Percentiles rank a stretch among this genome's conserved stretches.
phyloP scores from a whole-genome alignment of 2,888 invertebrate species.

The Ptychoptera albimana region DNA sequence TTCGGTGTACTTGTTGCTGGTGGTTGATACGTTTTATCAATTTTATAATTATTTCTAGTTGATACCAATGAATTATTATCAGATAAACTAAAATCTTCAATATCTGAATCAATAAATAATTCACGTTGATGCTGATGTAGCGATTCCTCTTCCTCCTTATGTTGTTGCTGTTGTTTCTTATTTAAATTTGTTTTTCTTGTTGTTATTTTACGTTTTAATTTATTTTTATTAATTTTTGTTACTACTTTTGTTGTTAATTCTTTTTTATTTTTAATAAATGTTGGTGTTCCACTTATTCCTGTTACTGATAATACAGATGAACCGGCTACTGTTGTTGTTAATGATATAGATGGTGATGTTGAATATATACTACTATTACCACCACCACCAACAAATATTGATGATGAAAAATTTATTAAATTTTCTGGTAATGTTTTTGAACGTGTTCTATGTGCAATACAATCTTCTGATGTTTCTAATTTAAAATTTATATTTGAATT shows the following conservation, averaged over 20 bases:
- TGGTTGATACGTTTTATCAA: no score
- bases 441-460: conserved; percentile 27
- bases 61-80: no score
- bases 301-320: neutral
- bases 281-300: no score
- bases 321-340: neutral
- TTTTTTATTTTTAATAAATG: no score
- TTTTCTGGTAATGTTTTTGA: conserved; percentile 19
- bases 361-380: no score
- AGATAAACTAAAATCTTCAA: no score
- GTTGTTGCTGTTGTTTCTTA: neutral
- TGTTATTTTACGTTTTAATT: neutral
- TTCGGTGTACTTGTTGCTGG: no score
- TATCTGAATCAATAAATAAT: neutral
- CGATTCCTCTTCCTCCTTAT: conserved; percentile 2
- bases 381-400: neutral
- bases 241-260: no score
- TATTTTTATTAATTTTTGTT: neutral
- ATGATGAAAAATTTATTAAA: neutral
- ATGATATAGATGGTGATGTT: neutral
- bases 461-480: conserved; percentile 10
- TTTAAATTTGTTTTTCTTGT: neutral
- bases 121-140: neutral
- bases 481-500: neutral
- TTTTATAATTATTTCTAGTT: no score